Evolutionary conservation across 2,113 vertebrate species (phyloP).

Genomic region (Garra rufa): DNA sequence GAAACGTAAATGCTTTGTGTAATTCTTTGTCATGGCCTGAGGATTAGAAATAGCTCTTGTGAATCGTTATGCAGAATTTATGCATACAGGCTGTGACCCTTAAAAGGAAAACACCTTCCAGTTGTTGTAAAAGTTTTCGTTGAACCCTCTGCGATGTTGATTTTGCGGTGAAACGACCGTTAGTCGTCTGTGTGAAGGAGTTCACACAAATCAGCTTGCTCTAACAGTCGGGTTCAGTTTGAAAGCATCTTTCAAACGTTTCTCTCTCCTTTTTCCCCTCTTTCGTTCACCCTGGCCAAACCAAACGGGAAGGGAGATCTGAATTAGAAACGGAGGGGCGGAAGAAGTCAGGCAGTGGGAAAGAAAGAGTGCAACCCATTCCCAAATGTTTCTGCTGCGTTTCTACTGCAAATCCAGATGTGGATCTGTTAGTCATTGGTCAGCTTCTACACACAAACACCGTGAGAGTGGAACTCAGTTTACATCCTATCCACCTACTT

Average conservation of each 20-base stretch:
- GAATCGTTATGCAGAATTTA: constrained; percentile 3
- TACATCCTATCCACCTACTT: not conserved
- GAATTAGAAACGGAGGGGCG: constrained; percentile 53
- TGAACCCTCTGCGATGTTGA: constrained; percentile 29
- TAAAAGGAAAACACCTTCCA: constrained; percentile 17
- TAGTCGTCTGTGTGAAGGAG: constrained; percentile 41
- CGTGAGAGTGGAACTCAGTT: not conserved
- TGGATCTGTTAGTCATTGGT: constrained; percentile 47
- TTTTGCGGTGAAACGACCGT: constrained; percentile 54
- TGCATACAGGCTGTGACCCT: constrained; percentile 4
- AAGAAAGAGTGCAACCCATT: constrained; percentile 38
- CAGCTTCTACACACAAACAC: constrained; percentile 16
- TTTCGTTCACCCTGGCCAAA: constrained; percentile 50
- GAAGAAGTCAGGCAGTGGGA: constrained; percentile 35
- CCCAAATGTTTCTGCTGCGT: constrained; percentile 44
- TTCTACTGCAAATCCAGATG: constrained; percentile 61
- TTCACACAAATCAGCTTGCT: constrained; percentile 37
- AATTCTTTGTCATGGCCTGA: not conserved
- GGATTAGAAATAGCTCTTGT: not conserved
- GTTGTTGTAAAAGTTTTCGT: constrained; percentile 31
- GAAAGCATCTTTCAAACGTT: constrained; percentile 38
- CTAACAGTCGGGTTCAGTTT: constrained; percentile 44
- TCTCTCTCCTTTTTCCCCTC: constrained; percentile 23
- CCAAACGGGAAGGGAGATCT: constrained; percentile 49
- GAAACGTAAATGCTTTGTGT: not conserved